Percentiles rank a stretch among this genome's conserved stretches.
These are phyloP conservation scores for Larimichthys crocea DNA, from an alignment of 2,113 vertebrate species.

Conservation along the genomic window DNA sequence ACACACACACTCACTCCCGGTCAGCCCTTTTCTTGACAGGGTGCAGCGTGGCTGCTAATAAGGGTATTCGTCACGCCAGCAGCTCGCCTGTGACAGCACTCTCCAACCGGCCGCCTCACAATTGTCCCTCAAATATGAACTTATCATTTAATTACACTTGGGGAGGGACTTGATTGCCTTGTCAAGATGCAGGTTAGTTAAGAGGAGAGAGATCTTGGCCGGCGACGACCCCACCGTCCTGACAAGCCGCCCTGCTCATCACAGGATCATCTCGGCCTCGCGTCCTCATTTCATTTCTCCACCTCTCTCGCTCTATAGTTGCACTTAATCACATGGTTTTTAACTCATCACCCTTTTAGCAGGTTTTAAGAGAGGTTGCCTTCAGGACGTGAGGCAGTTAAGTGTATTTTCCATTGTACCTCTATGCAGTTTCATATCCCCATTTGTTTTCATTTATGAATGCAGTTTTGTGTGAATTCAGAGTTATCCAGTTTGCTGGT, in stretches of 20 bases:
- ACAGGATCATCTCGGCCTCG: slow-evolving; percentile 81
- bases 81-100: slow-evolving; percentile 84
- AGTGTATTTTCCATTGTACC: slow-evolving; percentile 18
- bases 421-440: slow-evolving; percentile 1
- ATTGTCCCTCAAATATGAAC: slow-evolving; percentile 92
- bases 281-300: slow-evolving; percentile 67
- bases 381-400: slow-evolving; percentile 31
- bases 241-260: slow-evolving; percentile 75
- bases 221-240: slow-evolving; percentile 74
- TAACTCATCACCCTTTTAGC: slow-evolving; percentile 13
- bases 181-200: slow-evolving; percentile 90
- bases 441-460: slow-evolving; percentile 54
- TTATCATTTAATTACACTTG: slow-evolving; percentile 93
- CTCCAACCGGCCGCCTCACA: slow-evolving; percentile 80
- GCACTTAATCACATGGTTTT: slow-evolving; percentile 21
- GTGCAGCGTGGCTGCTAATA: slow-evolving; percentile 89
- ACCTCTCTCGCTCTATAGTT: slow-evolving; percentile 1
- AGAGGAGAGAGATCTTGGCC: slow-evolving; percentile 85
- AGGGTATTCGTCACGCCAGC: slow-evolving; percentile 90
- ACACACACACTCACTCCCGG: slow-evolving; percentile 71
- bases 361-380: slow-evolving; percentile 10
- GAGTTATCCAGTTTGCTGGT: slow-evolving; percentile 27
- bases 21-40: slow-evolving; percentile 79
- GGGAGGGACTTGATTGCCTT: slow-evolving; percentile 83
- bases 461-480: slow-evolving; percentile 28